Percentiles rank a stretch among this genome's conserved stretches.
These are phyloP conservation scores for Thaumatotibia leucotreta DNA, from an alignment of 1,140 invertebrate genomes.

Conservation along the genomic window DNA sequence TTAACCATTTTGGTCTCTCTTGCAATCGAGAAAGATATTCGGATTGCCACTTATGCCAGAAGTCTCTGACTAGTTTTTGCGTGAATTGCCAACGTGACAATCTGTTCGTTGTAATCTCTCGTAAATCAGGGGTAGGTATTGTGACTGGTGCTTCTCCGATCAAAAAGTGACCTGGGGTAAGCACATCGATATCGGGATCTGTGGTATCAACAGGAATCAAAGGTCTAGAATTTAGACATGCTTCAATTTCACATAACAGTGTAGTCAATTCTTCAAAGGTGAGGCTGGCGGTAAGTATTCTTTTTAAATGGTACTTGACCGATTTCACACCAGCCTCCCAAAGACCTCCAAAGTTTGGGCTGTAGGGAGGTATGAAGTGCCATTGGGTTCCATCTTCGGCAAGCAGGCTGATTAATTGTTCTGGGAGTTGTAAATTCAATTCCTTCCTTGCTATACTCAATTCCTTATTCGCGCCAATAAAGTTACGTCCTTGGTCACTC, in stretches of 20 bases:
- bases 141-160: constrained; percentile 22
- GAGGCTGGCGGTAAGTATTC: constrained; percentile 27
- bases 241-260: constrained; percentile 35
- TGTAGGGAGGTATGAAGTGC: constrained; percentile 55
- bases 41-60: constrained; percentile 24
- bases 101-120: background rate
- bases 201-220: constrained; percentile 19
- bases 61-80: constrained; percentile 22
- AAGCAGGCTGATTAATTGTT: constrained; percentile 16
- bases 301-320: constrained; percentile 45
- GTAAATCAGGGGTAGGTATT: constrained; percentile 7
- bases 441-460: constrained; percentile 15
- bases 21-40: constrained; percentile 36
- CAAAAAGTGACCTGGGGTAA: constrained; percentile 28
- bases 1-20: constrained; percentile 30
- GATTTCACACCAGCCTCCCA: constrained; percentile 27
- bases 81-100: constrained; percentile 21
- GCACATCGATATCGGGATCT: constrained; percentile 21
- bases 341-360: constrained; percentile 54
- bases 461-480: constrained; percentile 39
- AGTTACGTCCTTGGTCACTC: constrained; percentile 57
- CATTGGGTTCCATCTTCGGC: constrained; percentile 35
- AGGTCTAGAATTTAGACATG: constrained; percentile 30
- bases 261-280: constrained; percentile 38
- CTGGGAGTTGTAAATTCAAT: constrained; percentile 2